These are phyloP conservation scores for Conger conger DNA, from an alignment of 2,113 vertebrate genomes.

Conservation along the genomic window DNA sequence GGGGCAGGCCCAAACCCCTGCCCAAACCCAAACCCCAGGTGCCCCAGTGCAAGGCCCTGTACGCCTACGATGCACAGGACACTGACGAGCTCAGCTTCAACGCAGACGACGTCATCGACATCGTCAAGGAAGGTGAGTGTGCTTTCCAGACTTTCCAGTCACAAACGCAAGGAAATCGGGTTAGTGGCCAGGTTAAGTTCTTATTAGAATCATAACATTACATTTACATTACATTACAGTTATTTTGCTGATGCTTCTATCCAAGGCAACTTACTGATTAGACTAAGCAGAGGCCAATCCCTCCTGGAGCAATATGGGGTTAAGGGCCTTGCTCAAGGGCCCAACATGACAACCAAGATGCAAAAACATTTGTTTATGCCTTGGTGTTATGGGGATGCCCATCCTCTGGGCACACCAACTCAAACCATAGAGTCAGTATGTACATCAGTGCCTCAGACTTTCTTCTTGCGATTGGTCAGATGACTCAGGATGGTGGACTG, in stretches of 20 bases:
- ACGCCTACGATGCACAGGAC: constrained; percentile 97
- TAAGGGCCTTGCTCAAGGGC: too few relatives aligned
- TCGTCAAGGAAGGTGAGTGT: constrained; percentile 86
- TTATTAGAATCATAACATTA: too few relatives aligned
- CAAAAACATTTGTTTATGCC: background rate
- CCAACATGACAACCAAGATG: background rate
- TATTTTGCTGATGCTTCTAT: too few relatives aligned
- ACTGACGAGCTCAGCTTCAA: constrained; percentile 99
- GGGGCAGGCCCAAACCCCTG: constrained; percentile 89
- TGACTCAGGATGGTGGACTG: constrained; percentile 95
- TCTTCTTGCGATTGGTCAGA: constrained; percentile 65
- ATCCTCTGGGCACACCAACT: background rate
- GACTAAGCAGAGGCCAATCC: too few relatives aligned
- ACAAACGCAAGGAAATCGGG: background rate
- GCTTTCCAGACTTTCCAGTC: background rate
- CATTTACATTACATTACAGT: too few relatives aligned
- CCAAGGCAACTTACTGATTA: too few relatives aligned
- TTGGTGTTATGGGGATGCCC: background rate
- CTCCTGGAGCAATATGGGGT: background rate
- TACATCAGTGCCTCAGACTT: background rate
- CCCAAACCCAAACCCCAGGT: constrained; percentile 97
- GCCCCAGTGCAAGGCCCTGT: constrained; percentile 92
- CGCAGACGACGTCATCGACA: constrained; percentile 90
- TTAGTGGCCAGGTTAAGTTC: too few relatives aligned
- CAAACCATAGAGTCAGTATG: background rate